Evolutionary conservation across 2,888 invertebrate species (phyloP), one percentile per base, ranked within the genome.

Genomic region (Prosapia bicincta): DNA sequence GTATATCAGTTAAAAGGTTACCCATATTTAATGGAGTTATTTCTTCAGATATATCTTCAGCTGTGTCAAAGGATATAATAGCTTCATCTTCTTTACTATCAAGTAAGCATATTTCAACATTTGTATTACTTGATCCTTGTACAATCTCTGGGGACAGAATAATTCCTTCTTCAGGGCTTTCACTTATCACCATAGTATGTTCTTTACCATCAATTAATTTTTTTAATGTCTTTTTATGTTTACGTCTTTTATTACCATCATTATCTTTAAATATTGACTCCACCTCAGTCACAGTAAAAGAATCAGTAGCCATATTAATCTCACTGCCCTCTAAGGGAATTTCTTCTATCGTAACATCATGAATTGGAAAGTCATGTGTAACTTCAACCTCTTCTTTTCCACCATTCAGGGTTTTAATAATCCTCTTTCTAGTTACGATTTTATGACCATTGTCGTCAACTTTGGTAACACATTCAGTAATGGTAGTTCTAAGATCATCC

Each of bases 391-490:
- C 76, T 72, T 80, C 78, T 26, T 75, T 23, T 80, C 80, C 74
- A 80, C 81, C 73, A 83, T 82, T 76, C 79, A 80, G 74, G 79
- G 79, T 77, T 28, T 76, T 83, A 80, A 68, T 83, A 81, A 74
- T 80, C 79, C 73, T 83, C 76, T 80, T 83, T 79, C 85, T 88
- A 0, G 87, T 85, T 2, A 85, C 83, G 0, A 86, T 86, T 77
- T 85, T 88, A 20, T n/a, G 13, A 6, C 43, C 67, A 24, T 26
- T 10, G 23, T 30, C 54, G 20, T 54, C 54, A 54, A 54, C 7
- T 3, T 20, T 20, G 1, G 54, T 54, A 54, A 20, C n/a, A 20
- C 20, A 20, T 54, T 54, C 54, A 54, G 20, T 54, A 54, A 20
- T 54, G 20, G 20, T 54, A 20, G 54, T 54, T 54, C 3, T 20